Conservation (phyloP, 1,140 invertebrate genomes). For the Drosophila quadrilineata region DNA sequence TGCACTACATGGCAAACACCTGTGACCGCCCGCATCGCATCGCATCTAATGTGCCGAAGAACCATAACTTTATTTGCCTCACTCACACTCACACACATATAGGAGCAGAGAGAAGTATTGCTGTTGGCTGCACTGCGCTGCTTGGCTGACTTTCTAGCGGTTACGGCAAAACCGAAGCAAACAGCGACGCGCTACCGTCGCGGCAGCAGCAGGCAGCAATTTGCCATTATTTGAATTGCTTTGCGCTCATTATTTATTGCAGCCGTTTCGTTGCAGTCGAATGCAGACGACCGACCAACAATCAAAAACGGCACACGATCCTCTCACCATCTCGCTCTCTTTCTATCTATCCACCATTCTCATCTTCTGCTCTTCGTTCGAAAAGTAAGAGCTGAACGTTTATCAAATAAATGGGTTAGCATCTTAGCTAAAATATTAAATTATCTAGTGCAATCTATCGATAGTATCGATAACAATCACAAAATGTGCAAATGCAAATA, state of each 20-base stretch:
- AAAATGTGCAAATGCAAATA: conserved; percentile 26
- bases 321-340: conserved; percentile 11
- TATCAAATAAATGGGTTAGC: conserved; percentile 12
- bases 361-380: background rate
- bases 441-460: conserved; percentile 15
- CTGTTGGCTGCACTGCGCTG: conserved; percentile 43
- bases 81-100: conserved; percentile 3
- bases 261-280: conserved; percentile 53
- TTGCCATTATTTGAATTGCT: conserved; percentile 69
- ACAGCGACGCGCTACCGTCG: conserved; percentile 1
- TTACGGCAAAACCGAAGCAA: conserved; percentile 26
- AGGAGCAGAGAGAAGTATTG: conserved; percentile 7
- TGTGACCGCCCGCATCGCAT: conserved; percentile 68
- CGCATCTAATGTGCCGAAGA: conserved; percentile 19
- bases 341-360: background rate
- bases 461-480: conserved; percentile 11
- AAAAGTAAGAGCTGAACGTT: background rate
- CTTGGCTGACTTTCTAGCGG: conserved; percentile 72
- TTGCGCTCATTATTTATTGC: conserved; percentile 71
- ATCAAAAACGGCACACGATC: conserved; percentile 42
- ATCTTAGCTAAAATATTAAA: conserved; percentile 3
- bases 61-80: conserved; percentile 56
- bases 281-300: conserved; percentile 40
- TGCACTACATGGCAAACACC: conserved; percentile 46
- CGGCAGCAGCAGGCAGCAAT: conserved; percentile 26